Base-by-base conservation (phyloP, 2,797 vertebrate species). In the Pampus argenteus region DNA sequence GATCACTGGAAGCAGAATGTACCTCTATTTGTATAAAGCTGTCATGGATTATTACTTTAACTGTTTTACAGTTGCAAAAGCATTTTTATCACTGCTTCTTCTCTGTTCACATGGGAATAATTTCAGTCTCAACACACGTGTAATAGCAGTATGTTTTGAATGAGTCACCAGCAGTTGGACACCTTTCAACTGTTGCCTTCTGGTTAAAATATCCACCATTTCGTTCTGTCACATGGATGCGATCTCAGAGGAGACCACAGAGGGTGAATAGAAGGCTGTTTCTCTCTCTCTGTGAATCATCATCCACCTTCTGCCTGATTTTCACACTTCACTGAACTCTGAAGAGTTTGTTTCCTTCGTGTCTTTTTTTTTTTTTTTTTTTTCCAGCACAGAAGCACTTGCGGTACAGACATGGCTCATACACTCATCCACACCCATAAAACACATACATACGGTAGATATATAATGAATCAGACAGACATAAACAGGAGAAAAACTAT, bases 221-320 rank as follows among this genome's bases (percentile, higher is more conserved):
- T 76, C 44, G 62, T 22, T 62, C 58, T 70, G 78, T 83, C 82
- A 74, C 68, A 72, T 71, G 81, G 82, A 68, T 11, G 62, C 56
- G 48, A 54, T 78, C 78, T 84, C 74, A 36, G 76, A 50, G 62
- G 79, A 72, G 81, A 66, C 29, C 45, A 52, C 73, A 51, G 67
- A 72, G 63, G 50, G 50, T 34, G 60, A 76, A 71, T 76, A 82
- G 82, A 52, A 69, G 78, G 79, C 62, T 6, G 56, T 66, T 14
- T 15, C 34, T 18, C n/a, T 73, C 71, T 80, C 36, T 70, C 64
- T 67, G 69, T 89, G 84, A 90, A 42, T 90, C 89, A 89, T 86
- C 75, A 6, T 72, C 82, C 63, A 71, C 82, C 83, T 72, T 62
- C 84, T 78, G 83, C 77, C 79, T 47, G 22, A 56, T 45, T 51